Conservation (phyloP, 2,888 invertebrate genomes). For the Brassicogethes aeneus region DNA sequence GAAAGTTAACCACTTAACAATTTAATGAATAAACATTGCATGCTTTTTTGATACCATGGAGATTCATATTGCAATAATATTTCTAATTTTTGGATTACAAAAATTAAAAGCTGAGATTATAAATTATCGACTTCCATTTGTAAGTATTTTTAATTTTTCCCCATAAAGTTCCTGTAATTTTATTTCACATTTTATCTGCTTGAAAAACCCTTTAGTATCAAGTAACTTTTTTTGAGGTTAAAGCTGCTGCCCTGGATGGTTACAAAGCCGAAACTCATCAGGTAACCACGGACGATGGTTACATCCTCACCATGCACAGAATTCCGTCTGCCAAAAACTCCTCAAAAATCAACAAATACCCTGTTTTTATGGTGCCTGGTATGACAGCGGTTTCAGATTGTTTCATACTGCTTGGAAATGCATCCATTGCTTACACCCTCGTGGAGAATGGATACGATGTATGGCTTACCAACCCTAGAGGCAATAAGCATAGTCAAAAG, state of each 20-base stretch:
- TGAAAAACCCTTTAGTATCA: too few species aligned
- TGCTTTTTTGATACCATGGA: too few species aligned
- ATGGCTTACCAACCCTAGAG: neutral
- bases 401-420: neutral
- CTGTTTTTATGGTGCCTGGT: neutral
- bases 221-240: too few species aligned
- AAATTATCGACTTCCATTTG: too few species aligned
- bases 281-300: conserved; percentile 65
- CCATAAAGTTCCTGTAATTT: too few species aligned
- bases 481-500: neutral
- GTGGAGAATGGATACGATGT: neutral
- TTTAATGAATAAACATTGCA: too few species aligned
- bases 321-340: neutral
- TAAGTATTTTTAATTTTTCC: too few species aligned
- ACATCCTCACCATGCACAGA: conserved; percentile 44
- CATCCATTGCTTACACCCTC: neutral
- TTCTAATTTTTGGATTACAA: too few species aligned
- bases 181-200: too few species aligned
- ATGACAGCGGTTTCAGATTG: neutral
- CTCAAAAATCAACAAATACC: neutral
- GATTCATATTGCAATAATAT: too few species aligned
- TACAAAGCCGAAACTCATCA: conserved; percentile 56
- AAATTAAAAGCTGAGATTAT: too few species aligned
- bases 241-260: conserved; percentile 33
- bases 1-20: too few species aligned